phyloP scores from a whole-genome alignment of 2,113 vertebrate genomes.

The Lamprologus ornatipinnis region DNA sequence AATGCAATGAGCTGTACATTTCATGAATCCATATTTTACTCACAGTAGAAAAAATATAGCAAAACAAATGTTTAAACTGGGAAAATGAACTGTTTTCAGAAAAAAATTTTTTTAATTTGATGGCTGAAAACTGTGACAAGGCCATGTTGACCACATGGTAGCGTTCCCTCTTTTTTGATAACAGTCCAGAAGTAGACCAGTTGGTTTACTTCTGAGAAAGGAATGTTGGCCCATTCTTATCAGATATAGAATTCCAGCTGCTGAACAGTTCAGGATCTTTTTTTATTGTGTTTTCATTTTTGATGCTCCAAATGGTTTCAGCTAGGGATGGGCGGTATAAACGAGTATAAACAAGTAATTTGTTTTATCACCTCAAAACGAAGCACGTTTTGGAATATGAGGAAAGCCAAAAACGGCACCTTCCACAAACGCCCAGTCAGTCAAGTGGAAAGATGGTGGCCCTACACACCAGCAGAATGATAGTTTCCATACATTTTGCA shows the following conservation, averaged over 20 bases:
- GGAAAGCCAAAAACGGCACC: neutral
- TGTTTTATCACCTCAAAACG: neutral
- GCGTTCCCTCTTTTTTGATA: neutral
- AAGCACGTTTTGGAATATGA: neutral
- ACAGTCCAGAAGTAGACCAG: neutral
- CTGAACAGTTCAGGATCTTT: neutral
- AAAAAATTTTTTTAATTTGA: neutral
- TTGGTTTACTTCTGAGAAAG: neutral
- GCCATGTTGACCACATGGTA: neutral
- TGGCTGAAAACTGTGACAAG: fast-evolving
- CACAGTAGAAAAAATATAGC: fast-evolving
- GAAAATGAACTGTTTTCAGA: neutral
- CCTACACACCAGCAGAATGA: neutral
- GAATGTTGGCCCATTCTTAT: neutral
- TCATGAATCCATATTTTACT: neutral
- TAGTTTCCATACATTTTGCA: fast-evolving
- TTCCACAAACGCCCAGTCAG: neutral
- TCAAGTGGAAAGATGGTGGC: neutral
- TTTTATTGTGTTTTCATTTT: neutral
- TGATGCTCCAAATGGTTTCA: neutral
- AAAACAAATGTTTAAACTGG: neutral
- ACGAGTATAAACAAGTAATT: neutral
- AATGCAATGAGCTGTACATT: neutral
- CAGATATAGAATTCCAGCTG: neutral
- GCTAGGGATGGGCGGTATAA: neutral